phyloP scores from a whole-genome alignment of 2,888 invertebrate genomes.

The Ypsolopha scabrella region DNA sequence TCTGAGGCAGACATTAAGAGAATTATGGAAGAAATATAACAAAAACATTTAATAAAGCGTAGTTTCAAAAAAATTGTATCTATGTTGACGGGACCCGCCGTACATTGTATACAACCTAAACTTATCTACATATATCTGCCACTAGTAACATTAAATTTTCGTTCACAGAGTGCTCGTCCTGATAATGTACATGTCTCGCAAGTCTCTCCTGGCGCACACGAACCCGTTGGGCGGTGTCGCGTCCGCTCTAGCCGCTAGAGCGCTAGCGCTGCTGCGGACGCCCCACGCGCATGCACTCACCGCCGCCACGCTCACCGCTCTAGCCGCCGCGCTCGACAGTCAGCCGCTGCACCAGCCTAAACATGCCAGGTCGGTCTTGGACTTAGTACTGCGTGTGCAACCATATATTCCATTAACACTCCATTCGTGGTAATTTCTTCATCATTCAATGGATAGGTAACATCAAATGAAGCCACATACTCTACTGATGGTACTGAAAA shows the following conservation, averaged over 20 bases:
- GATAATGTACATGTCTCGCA: slow-evolving; percentile 87
- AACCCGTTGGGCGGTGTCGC: slow-evolving; percentile 74
- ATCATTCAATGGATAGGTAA: no score
- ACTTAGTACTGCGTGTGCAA: no score
- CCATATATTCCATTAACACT: no score
- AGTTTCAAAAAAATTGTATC: no score
- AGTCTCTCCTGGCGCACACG: slow-evolving; percentile 71
- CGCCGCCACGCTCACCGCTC: slow-evolving; percentile 48
- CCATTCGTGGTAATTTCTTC: no score
- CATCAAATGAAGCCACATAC: no score
- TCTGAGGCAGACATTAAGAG: no score
- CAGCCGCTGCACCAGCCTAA: not conserved
- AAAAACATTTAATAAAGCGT: no score
- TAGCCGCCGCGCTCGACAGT: slow-evolving; percentile 45
- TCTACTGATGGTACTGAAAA: no score
- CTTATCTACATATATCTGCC: not conserved
- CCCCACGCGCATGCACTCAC: slow-evolving; percentile 39
- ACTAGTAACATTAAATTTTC: not conserved
- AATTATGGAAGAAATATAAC: no score
- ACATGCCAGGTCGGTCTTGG: not conserved
- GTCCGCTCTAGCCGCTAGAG: slow-evolving; percentile 70
- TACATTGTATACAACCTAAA: no score
- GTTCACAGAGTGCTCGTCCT: slow-evolving; percentile 82
- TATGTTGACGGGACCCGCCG: no score
- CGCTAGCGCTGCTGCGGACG: slow-evolving; percentile 32